Conservation (phyloP, 2,113 vertebrate genomes). For the Petroica traversi region DNA sequence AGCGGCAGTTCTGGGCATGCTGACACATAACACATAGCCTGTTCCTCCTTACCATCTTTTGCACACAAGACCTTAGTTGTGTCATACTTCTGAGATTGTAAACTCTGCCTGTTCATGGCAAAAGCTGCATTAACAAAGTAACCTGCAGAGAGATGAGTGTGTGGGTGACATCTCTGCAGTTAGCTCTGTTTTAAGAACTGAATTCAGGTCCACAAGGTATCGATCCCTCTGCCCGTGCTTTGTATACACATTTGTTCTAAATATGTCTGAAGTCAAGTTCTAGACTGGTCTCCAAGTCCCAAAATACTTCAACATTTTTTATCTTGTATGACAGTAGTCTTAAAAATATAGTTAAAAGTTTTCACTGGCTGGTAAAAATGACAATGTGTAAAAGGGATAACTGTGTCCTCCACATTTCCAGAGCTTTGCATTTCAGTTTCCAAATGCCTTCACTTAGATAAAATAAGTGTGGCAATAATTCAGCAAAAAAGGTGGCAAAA, state of each 20-base stretch:
- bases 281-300: not conserved
- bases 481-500: not conserved
- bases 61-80: too few relatives aligned
- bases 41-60: not conserved
- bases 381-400: not conserved
- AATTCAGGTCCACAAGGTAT: rapidly evolving
- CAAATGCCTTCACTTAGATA: not conserved
- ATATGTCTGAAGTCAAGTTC: not conserved
- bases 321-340: not conserved
- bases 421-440: not conserved
- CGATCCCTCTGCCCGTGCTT: not conserved
- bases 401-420: not conserved
- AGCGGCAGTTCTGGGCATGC: not conserved
- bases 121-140: not conserved
- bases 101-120: not conserved
- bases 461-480: not conserved
- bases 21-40: not conserved
- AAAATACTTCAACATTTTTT: not conserved
- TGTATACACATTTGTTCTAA: not conserved
- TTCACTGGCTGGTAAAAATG: not conserved
- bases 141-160: not conserved
- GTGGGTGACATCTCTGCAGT: not conserved
- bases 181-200: not conserved
- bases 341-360: not conserved
- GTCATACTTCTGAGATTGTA: not conserved